phyloP scores from a whole-genome alignment of 2,113 vertebrate species.

The Pipra filicauda region DNA sequence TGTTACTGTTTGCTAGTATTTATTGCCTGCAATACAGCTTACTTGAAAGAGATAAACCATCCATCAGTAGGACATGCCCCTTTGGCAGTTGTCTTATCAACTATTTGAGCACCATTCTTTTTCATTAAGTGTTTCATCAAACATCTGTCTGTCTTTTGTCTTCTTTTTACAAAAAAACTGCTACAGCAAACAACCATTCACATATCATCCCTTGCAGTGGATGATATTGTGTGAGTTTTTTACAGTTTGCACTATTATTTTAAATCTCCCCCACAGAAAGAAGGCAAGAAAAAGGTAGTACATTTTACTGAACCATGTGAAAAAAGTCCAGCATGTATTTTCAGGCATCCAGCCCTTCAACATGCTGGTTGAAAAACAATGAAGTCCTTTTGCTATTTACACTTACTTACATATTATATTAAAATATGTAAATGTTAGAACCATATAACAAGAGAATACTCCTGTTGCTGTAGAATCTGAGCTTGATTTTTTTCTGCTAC shows the following conservation, averaged over 20 bases:
- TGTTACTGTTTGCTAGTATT: neutral
- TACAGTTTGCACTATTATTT: neutral
- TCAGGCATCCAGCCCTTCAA: neutral
- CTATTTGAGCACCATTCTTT: slow-evolving; percentile 5
- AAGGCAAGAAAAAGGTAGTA: neutral
- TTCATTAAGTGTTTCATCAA: slow-evolving; percentile 15
- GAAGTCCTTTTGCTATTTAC: neutral
- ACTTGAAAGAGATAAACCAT: slow-evolving; percentile 14
- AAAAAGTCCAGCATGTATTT: neutral
- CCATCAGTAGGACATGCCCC: neutral
- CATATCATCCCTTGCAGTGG: neutral
- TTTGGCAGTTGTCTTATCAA: neutral
- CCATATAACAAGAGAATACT: neutral
- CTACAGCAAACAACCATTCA: neutral
- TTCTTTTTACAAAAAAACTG: neutral
- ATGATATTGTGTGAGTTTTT: neutral
- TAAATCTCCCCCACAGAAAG: neutral
- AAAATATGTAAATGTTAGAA: neutral
- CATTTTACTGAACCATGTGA: neutral
- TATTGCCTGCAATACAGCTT: neutral
- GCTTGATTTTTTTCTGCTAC: neutral
- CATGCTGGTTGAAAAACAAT: neutral
- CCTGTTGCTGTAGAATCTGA: slow-evolving; percentile 3
- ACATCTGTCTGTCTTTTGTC: neutral
- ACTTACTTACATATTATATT: neutral